Evolutionary conservation across 2,113 vertebrate genomes (phyloP), one percentile per base, ranked within the genome.

Genomic region (Microtus pennsylvanicus): DNA sequence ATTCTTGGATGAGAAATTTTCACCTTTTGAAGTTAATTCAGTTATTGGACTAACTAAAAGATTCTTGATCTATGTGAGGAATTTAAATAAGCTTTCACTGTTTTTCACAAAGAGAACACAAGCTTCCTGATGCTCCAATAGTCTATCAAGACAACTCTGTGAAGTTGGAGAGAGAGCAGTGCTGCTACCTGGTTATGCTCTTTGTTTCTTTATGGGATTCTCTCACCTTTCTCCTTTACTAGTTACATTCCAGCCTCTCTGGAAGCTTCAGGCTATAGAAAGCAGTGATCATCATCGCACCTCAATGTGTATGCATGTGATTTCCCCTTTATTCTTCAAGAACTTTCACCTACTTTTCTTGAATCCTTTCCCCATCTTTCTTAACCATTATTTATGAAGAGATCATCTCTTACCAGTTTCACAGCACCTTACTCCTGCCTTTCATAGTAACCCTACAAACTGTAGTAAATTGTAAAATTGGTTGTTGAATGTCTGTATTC

Each of bases 21-120:
- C 19, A 58, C 55, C 26, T 67, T 3, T n/a, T 94, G 67, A 95
- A 55, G 91, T 83, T 67, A 80, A 87, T n/a, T 35, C 8, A 70
- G 38, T 50, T 74, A 42, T n/a, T 16, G 30, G 24, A 69, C 1
- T 65, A 70, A 16, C 2, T 69, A 90, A 86, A 74, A 72, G 45
- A 74, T 74, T 69, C 6, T 45, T 55, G 14, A 2, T 83, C 7
- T 69, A 6, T 19, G 35, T 58, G 10, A 94, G 42, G 21, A 89
- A 81, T 45, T 61, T 91, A 70, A 78, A 90, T 63, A 70, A 81
- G 14, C 22, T 92, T 67, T 87, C 63, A 55, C 93, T 63, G 9
- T 58, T 19, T 80, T 96, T n/a, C 72, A 45, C 35, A 93, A 94
- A 92, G 30, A 83, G 87, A 87, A 38, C 35, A 10, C 17, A 13